Evolutionary conservation across 2,113 vertebrate genomes (phyloP).

Genomic region (Lepisosteus osseus): DNA sequence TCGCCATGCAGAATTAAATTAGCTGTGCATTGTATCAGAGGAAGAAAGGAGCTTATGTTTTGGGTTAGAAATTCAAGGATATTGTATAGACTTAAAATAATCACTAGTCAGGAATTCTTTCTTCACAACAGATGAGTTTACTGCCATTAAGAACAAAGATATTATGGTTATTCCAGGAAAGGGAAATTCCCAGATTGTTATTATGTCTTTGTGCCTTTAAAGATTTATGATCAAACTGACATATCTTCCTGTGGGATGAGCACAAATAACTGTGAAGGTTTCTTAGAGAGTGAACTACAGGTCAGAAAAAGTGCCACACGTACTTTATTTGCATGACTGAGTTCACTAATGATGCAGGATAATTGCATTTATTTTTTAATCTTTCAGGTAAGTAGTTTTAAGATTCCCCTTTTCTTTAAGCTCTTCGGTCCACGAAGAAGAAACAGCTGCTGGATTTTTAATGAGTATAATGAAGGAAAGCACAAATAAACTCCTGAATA

Average conservation of each 20-base stretch:
- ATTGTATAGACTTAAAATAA: background rate
- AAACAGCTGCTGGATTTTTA: too few relatives aligned
- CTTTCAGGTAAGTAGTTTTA: too few relatives aligned
- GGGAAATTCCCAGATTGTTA: slow-evolving; percentile 24
- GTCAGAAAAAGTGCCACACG: background rate
- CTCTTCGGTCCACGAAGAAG: too few relatives aligned
- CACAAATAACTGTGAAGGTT: slow-evolving; percentile 27
- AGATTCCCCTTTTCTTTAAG: too few relatives aligned
- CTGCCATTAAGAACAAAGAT: slow-evolving; percentile 33
- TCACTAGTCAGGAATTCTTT: slow-evolving; percentile 14
- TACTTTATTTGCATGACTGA: background rate
- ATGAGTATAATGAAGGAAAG: too few relatives aligned
- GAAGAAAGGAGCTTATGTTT: background rate
- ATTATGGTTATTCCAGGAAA: slow-evolving; percentile 30
- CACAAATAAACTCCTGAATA: too few relatives aligned
- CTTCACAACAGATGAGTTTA: slow-evolving; percentile 34
- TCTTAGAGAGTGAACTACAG: slow-evolving; percentile 17
- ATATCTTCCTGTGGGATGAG: slow-evolving; percentile 14
- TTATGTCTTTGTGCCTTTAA: slow-evolving; percentile 25
- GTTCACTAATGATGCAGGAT: background rate
- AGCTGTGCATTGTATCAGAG: background rate
- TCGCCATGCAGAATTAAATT: background rate
- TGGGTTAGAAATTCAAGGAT: background rate
- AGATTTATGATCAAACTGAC: background rate
- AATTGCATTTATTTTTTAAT: background rate